A percentile compares a stretch with the other conserved stretches of the same genome.
Evolutionary conservation across 2,113 vertebrate genomes (phyloP).

Genomic region (Dicaeum eximium): DNA sequence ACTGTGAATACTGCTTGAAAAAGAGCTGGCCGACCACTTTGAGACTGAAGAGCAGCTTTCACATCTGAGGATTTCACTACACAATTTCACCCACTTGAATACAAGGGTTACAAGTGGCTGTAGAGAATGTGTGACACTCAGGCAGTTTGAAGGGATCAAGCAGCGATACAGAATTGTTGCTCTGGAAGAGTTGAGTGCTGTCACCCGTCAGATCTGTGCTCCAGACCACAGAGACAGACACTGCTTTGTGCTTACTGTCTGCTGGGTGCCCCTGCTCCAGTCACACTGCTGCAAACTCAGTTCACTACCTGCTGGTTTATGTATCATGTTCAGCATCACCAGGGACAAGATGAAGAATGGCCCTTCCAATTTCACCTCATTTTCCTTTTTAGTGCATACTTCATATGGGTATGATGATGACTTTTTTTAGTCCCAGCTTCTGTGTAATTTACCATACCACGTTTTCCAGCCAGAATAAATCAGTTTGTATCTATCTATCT

Average conservation of each 20-base stretch:
- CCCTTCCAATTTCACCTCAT: background rate
- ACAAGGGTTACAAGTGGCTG: background rate
- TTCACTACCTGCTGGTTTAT: background rate
- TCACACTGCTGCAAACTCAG: background rate
- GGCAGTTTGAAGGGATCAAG: background rate
- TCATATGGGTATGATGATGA: background rate
- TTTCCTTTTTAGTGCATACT: background rate
- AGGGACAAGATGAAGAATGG: background rate
- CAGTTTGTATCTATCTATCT: background rate
- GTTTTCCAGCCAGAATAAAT: background rate
- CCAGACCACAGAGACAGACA: background rate
- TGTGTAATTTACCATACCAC: background rate
- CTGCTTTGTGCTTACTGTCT: background rate
- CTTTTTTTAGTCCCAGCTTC: background rate
- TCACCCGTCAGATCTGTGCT: background rate
- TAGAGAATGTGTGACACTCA: background rate
- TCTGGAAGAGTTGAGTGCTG: background rate
- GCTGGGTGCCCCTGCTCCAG: background rate
- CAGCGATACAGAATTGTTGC: accelerated
- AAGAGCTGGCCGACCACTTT: background rate
- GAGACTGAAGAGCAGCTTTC: background rate
- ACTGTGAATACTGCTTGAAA: background rate
- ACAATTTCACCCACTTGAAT: background rate
- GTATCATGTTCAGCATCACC: accelerated
- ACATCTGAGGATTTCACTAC: background rate